A percentile compares a stretch with the other conserved stretches of the same genome.
Conservation (phyloP, 2,797 vertebrate species). For the Galagoides demidoff region DNA sequence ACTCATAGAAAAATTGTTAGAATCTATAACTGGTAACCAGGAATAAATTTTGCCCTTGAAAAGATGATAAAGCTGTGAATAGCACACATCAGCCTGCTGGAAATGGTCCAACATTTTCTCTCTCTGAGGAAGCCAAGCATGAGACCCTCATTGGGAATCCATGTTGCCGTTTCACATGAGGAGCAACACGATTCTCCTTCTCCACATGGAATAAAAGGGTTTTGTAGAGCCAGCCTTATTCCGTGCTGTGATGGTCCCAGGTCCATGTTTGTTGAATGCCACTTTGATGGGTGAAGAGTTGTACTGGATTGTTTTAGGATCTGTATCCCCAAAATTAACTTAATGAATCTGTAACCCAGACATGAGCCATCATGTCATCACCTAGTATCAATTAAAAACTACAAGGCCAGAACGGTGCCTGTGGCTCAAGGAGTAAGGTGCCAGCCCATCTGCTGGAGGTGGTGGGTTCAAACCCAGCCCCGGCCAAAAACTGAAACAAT, state of each 20-base stretch:
- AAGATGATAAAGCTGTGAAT: neutral
- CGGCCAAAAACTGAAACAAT: no score
- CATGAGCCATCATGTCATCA: neutral
- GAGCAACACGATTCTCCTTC: neutral
- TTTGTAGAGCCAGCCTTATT: neutral
- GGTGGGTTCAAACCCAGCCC: no score
- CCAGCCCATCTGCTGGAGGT: no score
- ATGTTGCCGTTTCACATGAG: neutral
- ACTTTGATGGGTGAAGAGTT: neutral
- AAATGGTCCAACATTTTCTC: neutral
- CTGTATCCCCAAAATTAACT: neutral
- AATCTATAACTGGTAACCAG: neutral
- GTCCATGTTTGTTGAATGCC: neutral
- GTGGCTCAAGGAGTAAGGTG: no score
- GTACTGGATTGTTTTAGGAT: neutral
- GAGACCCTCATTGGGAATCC: slow-evolving; percentile 1
- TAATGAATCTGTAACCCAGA: neutral
- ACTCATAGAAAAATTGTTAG: neutral
- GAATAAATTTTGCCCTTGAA: slow-evolving; percentile 27
- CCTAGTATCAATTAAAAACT: neutral
- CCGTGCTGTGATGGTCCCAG: neutral
- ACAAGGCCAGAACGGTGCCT: neutral
- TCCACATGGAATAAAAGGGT: neutral
- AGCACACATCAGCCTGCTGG: neutral
- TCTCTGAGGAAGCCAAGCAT: neutral